Evolutionary conservation across 2,888 invertebrate species (phyloP).

Genomic region (Nephrotoma guestfalica): DNA sequence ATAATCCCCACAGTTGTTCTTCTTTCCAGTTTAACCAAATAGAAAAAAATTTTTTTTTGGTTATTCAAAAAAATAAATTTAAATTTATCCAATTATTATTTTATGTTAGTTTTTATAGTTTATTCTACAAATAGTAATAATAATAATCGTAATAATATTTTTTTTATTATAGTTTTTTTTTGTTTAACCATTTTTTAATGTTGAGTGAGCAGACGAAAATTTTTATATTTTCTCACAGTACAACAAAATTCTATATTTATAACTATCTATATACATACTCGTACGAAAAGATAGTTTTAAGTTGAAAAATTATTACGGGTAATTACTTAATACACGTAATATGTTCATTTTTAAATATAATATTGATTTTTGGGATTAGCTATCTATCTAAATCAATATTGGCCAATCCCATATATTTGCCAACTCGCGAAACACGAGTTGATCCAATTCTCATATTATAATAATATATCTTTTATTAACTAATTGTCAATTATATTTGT

Average conservation of each 20-base stretch:
- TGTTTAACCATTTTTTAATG: neutral
- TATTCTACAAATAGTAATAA: neutral
- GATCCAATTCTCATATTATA: neutral
- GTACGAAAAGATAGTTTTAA: neutral
- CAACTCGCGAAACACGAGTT: neutral
- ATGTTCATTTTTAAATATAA: neutral
- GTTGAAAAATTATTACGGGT: neutral
- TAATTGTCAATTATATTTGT: neutral
- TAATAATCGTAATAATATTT: neutral
- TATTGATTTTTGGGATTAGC: neutral
- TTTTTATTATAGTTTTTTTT: neutral
- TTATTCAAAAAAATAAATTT: neutral
- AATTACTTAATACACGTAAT: neutral
- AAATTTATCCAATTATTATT: neutral
- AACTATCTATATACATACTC: neutral
- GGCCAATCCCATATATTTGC: neutral
- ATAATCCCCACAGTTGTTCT: neutral
- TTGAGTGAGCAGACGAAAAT: neutral
- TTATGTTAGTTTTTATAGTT: neutral
- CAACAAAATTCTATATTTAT: neutral
- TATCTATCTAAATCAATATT: neutral
- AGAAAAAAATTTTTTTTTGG: neutral
- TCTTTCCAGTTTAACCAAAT: neutral
- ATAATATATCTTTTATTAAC: neutral
- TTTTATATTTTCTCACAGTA: neutral